Evolutionary conservation across 2,888 invertebrate genomes (phyloP).

Genomic region (Drosophila nr. perissopoda): DNA sequence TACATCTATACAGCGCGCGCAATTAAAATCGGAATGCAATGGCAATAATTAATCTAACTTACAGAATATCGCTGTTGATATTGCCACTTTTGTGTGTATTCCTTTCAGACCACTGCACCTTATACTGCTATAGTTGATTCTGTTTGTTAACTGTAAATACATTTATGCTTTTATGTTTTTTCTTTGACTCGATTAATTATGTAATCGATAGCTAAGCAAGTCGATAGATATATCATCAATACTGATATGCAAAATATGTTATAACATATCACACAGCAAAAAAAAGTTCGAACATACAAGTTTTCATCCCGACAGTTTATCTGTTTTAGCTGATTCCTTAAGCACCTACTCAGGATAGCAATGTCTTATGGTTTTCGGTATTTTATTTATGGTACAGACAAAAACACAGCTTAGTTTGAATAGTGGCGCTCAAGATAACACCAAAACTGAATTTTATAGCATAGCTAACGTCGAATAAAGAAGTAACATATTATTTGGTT

Average conservation of each 20-base stretch:
- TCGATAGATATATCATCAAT: constrained; percentile 25
- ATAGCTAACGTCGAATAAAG: not conserved
- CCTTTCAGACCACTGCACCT: constrained; percentile 15
- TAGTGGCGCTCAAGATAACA: not conserved
- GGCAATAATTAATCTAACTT: constrained; percentile 21
- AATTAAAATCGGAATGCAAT: constrained; percentile 35
- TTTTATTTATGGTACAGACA: not conserved
- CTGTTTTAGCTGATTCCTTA: too few relatives aligned
- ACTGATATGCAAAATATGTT: constrained; percentile 8
- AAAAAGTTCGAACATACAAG: not conserved
- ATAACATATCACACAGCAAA: not conserved
- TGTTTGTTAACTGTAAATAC: constrained; percentile 56
- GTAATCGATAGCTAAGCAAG: constrained; percentile 31
- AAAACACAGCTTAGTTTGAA: not conserved
- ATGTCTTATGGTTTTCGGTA: not conserved
- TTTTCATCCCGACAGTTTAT: not conserved
- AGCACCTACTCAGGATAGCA: not conserved
- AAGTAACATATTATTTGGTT: not conserved
- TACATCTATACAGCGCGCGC: constrained; percentile 36
- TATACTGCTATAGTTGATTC: constrained; percentile 41
- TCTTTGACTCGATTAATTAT: constrained; percentile 23
- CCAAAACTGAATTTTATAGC: not conserved
- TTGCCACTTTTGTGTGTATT: constrained; percentile 5
- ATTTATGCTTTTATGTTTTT: constrained; percentile 60
- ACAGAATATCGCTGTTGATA: constrained; percentile 22